These are phyloP conservation scores for Acrobasis repandana DNA, from an alignment of 2,888 invertebrate genomes.

Conservation along the genomic window DNA sequence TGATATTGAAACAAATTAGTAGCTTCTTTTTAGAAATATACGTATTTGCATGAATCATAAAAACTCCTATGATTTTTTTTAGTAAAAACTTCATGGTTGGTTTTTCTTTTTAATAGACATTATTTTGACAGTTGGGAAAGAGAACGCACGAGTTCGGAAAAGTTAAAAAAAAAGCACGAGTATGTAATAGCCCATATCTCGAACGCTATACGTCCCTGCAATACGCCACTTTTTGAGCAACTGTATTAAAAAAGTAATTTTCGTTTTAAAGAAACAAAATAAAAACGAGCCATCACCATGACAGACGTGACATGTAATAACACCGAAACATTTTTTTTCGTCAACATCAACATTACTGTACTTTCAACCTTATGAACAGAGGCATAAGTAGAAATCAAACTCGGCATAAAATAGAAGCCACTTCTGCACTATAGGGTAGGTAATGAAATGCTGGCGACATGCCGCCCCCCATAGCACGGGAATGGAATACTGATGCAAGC, in stretches of 20 bases:
- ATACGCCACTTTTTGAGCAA: too few species aligned
- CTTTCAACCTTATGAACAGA: neutral
- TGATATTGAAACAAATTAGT: too few species aligned
- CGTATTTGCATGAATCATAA: too few species aligned
- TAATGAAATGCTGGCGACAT: slow-evolving; percentile 69
- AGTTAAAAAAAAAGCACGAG: too few species aligned
- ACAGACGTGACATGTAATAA: slow-evolving; percentile 33
- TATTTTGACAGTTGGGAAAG: too few species aligned
- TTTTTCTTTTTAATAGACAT: too few species aligned
- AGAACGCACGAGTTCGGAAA: too few species aligned
- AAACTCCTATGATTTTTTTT: too few species aligned
- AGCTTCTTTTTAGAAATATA: too few species aligned
- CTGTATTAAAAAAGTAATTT: slow-evolving; percentile 25
- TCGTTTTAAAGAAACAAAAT: slow-evolving; percentile 24
- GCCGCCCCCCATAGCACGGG: slow-evolving; percentile 58
- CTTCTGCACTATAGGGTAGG: slow-evolving; percentile 40
- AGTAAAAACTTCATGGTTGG: too few species aligned
- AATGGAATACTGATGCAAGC: slow-evolving; percentile 67
- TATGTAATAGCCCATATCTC: too few species aligned
- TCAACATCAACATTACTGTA: neutral
- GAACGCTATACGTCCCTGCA: too few species aligned
- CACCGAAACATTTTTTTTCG: slow-evolving; percentile 32
- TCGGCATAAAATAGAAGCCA: slow-evolving; percentile 19
- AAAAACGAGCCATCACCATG: slow-evolving; percentile 29
- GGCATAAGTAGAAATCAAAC: slow-evolving; percentile 13